Conservation (phyloP, 2,797 vertebrate species). For the Oceanodroma leucorhoa region DNA sequence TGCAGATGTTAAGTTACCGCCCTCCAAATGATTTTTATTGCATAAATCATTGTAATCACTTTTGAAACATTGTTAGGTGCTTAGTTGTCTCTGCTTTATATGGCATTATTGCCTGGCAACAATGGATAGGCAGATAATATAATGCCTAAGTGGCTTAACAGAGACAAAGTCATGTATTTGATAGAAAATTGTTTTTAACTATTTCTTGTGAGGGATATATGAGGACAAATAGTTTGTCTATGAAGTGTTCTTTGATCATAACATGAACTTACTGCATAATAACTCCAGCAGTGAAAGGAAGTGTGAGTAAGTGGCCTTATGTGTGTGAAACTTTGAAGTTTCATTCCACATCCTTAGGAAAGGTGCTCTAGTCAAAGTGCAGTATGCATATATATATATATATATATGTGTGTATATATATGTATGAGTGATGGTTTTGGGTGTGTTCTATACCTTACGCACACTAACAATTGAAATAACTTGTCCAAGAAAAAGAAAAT, state of each 20-base stretch:
- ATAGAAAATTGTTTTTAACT: not conserved
- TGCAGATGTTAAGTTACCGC: not conserved
- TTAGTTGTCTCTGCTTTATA: not conserved
- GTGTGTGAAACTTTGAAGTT: not conserved
- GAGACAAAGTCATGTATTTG: not conserved
- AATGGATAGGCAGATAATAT: not conserved
- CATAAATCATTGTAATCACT: not conserved
- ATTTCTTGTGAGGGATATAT: not conserved
- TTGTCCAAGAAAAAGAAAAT: not conserved
- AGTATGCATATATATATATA: not conserved
- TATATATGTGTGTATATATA: accelerated
- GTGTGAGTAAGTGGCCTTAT: not conserved
- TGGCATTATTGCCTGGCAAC: not conserved
- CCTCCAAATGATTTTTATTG: not conserved
- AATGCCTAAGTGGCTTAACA: not conserved
- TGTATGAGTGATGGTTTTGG: not conserved
- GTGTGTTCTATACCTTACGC: not conserved
- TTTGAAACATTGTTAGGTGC: not conserved
- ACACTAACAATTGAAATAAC: not conserved
- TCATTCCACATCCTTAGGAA: not conserved
- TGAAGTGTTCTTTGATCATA: not conserved
- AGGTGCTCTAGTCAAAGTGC: not conserved
- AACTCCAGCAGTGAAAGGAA: not conserved
- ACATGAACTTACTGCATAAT: not conserved
- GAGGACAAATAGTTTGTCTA: not conserved